Evolutionary conservation across 2,888 invertebrate genomes (phyloP), one percentile per base, ranked within the genome.

Genomic region (Sinotaia quadrata): DNA sequence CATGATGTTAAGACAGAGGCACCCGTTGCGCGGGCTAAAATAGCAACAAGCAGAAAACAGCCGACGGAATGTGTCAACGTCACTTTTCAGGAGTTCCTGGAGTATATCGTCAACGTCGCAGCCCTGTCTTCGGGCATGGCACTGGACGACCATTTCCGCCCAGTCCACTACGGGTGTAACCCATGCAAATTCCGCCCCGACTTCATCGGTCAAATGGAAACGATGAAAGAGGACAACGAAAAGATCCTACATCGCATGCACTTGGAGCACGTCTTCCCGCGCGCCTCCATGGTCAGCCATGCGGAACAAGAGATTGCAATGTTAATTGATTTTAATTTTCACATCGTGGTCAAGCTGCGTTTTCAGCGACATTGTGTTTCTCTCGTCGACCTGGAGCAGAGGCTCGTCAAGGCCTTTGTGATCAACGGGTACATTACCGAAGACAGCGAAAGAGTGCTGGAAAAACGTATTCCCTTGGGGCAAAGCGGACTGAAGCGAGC

Each of bases 91-190:
- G 76, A 77, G 49, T 79, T 75, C 58, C 57, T 77, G 12, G 27
- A 54, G 18, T 76, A 67, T 44, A 66, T 76, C 2, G 54, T 73
- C 10, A 29, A 54, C 12, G 24, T n/a, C 8, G 54, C 44, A n/a
- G n/a, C n/a, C n/a, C n/a, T n/a, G n/a, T n/a, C n/a, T n/a, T n/a
- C n/a, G n/a, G n/a, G n/a, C n/a, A n/a, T n/a, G n/a, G n/a, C n/a
- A n/a, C n/a, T n/a, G n/a, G 72, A 79, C 34, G 75, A 75, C 34
- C 79, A 79, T 51, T 69, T 75, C 61, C 62, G 62, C 31, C 74
- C 75, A 4, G 31, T 75, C 4, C 66, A 70, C 36, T 33, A 34
- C 18, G 33, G 70, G 12, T 79, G 79, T 34, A 67, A 75, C 41
- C 75, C 77, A 0, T 79, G 79, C 65, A 61, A 65, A 7, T 63